Conservation (phyloP, 2,888 invertebrate species). For the Dynastes grantii region DNA sequence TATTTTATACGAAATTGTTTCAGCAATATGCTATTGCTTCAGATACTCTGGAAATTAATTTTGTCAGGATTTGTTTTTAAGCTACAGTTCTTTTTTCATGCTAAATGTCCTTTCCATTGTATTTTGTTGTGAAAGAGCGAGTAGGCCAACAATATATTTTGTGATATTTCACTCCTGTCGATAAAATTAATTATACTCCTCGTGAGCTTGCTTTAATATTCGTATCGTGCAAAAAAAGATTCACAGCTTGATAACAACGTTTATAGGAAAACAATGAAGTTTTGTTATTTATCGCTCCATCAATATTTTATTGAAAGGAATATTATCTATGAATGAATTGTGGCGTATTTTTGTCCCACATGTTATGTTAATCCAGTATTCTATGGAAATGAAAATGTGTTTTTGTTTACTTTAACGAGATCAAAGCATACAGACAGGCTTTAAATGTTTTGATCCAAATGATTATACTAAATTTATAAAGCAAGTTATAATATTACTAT, state of each 20-base stretch:
- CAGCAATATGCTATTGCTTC: too few species aligned
- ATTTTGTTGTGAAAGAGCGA: too few species aligned
- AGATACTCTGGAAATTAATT: too few species aligned
- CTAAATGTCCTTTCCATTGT: too few species aligned
- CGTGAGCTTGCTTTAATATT: background rate
- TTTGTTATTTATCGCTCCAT: constrained; percentile 12
- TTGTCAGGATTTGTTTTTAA: too few species aligned
- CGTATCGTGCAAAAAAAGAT: constrained; percentile 4
- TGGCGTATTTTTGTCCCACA: constrained; percentile 2
- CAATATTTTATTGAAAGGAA: constrained; percentile 1
- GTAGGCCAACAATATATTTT: too few species aligned
- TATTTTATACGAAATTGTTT: too few species aligned
- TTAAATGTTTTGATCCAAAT: background rate
- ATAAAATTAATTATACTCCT: constrained; percentile 1
- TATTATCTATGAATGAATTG: background rate
- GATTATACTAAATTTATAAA: too few species aligned
- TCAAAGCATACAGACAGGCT: too few species aligned
- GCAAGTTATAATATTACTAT: too few species aligned
- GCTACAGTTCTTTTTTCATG: too few species aligned
- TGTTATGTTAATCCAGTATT: background rate
- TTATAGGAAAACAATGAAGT: constrained; percentile 11
- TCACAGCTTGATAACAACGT: constrained; percentile 1
- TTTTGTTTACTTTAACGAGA: background rate
- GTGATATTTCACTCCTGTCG: background rate
- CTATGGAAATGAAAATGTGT: constrained; percentile 4